These are phyloP conservation scores for Ephydatia muelleri DNA, from an alignment of 37 sponge, comb jelly and placozoan species.

Conservation along the genomic window DNA sequence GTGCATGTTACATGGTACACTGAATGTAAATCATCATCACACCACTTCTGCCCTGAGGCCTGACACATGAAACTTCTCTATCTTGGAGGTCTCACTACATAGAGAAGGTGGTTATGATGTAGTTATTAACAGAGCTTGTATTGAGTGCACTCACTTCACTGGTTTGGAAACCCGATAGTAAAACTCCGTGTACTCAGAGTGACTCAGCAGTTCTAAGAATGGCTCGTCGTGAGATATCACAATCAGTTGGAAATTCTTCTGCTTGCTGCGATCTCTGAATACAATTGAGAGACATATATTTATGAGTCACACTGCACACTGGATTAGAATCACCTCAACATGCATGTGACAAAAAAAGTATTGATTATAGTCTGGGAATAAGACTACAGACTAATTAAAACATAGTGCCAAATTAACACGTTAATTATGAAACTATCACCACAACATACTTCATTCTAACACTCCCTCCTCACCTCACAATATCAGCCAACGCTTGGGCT, in stretches of 20 bases:
- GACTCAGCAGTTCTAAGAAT: constrained; percentile 86
- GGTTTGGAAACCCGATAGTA: constrained; percentile 78
- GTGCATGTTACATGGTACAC: too few relatives aligned
- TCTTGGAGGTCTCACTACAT: not conserved
- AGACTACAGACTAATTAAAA: too few relatives aligned
- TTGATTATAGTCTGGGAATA: too few relatives aligned
- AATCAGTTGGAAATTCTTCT: constrained; percentile 93
- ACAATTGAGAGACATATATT: too few relatives aligned
- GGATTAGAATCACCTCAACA: too few relatives aligned
- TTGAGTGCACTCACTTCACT: constrained; percentile 35
- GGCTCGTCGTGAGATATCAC: constrained; percentile 94
- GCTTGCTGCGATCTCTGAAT: constrained; percentile 55
- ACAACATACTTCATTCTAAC: not conserved
- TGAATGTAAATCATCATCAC: not conserved
- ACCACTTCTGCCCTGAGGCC: not conserved
- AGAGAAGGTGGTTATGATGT: not conserved
- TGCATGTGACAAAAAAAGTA: too few relatives aligned
- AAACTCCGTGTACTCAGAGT: constrained; percentile 73
- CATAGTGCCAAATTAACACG: too few relatives aligned
- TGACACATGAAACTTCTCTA: not conserved
- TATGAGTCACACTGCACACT: too few relatives aligned
- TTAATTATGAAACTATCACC: not conserved
- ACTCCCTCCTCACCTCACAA: constrained; percentile 38
- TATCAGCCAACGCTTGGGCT: constrained; percentile 82
- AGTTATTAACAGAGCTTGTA: not conserved